Evolutionary conservation across 2,888 invertebrate species (phyloP), one percentile per base, ranked within the genome.

Genomic region (Teleogryllus oceanicus): DNA sequence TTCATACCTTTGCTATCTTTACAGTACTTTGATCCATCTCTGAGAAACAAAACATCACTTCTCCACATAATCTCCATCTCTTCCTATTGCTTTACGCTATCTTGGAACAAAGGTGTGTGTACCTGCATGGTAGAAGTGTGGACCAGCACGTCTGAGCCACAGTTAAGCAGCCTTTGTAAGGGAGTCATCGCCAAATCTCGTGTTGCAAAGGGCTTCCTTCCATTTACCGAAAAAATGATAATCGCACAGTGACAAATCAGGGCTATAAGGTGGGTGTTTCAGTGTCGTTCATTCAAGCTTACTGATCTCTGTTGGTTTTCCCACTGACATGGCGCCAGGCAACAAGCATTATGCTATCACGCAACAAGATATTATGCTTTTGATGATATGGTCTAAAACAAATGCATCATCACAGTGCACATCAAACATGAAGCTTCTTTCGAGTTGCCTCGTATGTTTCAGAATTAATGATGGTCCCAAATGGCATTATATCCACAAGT

Each of bases 281-380:
- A 74, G 8, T 74, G n/a, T 74, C 4, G 74, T 74, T 8, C 74
- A 74, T 74, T 8, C 74, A 74, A 74, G 74, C 16, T 74, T 4
- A 18, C 8, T 74, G 74, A 18, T 51, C 13, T 74, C 16, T 76
- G 21, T 37, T 80, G 50, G 24, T 75, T 79, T 78, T 77, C 82
- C n/a, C 18, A 74, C n/a, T 74, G 74, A 74, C 74, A 74, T 74
- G 74, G 3, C 4, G 0, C 74, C 8, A n/a, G 16, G 4, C 74
- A 74, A n/a, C n/a, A n/a, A n/a, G n/a, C n/a, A n/a, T n/a, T n/a
- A n/a, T n/a, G n/a, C 2, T 37, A 37, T 37, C 24, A 37, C 5
- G 24, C 24, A 2, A 37, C 24, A 37, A 74, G n/a, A 74, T 4
- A 74, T 62, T 0, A 16, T 74, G 16, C 74, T 74, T 74, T 16